phyloP scores from a whole-genome alignment of 2,888 invertebrate species.

The Molanna angustata region DNA sequence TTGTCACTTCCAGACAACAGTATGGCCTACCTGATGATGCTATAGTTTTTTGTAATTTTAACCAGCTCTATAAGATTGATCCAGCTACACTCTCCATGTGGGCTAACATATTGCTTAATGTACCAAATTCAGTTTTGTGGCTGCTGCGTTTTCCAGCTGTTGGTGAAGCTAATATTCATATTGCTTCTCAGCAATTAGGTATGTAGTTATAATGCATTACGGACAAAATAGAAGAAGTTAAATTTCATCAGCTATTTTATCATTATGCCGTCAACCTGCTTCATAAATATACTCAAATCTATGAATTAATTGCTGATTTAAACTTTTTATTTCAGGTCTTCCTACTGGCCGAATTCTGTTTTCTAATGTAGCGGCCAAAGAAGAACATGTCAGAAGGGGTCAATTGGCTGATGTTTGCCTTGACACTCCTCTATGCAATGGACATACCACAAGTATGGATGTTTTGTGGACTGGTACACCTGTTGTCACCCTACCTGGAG shows the following conservation, averaged over 20 bases:
- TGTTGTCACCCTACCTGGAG: conserved; percentile 91
- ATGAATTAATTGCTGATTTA: background rate
- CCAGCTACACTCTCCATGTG: conserved; percentile 91
- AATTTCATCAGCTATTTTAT: too few relatives aligned
- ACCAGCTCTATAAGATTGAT: conserved; percentile 98
- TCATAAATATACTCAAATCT: too few relatives aligned
- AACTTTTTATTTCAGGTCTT: conserved; percentile 47
- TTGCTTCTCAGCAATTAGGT: conserved; percentile 76
- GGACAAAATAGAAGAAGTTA: too few relatives aligned
- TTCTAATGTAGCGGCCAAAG: conserved; percentile 96
- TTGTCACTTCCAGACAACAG: conserved; percentile 92
- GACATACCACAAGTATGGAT: conserved; percentile 99
- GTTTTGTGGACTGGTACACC: conserved; percentile 99
- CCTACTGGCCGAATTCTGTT: conserved; percentile 80
- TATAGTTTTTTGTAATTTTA: conserved; percentile 97
- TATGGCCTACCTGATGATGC: conserved; percentile 94
- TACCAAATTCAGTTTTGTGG: conserved; percentile 95
- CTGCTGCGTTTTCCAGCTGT: conserved; percentile 90
- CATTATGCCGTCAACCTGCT: too few relatives aligned
- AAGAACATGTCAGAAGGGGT: conserved; percentile 96
- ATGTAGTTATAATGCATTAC: conserved; percentile 36
- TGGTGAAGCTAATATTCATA: conserved; percentile 77
- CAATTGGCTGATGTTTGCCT: conserved; percentile 98
- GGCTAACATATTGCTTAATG: conserved; percentile 89
- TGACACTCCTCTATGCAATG: conserved; percentile 98